Evolutionary conservation across 2,797 vertebrate species (phyloP).

Genomic region (Enteromius viviparus): DNA sequence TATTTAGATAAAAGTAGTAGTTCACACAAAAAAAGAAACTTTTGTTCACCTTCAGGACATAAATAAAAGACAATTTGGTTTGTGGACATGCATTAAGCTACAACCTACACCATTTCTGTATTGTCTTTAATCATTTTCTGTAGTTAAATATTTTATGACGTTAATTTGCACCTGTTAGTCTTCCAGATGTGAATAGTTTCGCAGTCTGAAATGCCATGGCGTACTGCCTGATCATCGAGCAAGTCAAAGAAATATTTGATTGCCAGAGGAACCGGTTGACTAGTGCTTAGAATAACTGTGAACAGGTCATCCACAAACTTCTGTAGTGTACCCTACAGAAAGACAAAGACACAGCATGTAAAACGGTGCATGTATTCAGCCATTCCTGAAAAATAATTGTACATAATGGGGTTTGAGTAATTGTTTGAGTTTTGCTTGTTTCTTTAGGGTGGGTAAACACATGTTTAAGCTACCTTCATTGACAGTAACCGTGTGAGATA

Average conservation of each 20-base stretch:
- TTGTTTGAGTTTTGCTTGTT: background rate
- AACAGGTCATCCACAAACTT: constrained; percentile 98
- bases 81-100: background rate
- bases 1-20: background rate
- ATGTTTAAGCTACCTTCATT: constrained; percentile 87
- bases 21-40: background rate
- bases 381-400: background rate
- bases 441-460: background rate
- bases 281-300: constrained; percentile 94
- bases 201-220: constrained; percentile 88
- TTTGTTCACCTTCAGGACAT: background rate
- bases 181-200: constrained; percentile 99
- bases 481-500: constrained; percentile 96
- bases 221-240: constrained; percentile 90
- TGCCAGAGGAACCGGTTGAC: constrained; percentile 90
- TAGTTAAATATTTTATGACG: background rate
- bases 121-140: background rate
- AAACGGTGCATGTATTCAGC: background rate
- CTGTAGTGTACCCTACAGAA: constrained; percentile 90
- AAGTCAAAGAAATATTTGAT: constrained; percentile 98
- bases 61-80: background rate
- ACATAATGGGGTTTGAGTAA: background rate
- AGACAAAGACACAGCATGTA: background rate
- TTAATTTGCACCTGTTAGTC: constrained; percentile 88
- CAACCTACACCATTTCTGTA: background rate